phyloP scores from a whole-genome alignment of 1,140 invertebrate species.

The Helicoverpa zea region DNA sequence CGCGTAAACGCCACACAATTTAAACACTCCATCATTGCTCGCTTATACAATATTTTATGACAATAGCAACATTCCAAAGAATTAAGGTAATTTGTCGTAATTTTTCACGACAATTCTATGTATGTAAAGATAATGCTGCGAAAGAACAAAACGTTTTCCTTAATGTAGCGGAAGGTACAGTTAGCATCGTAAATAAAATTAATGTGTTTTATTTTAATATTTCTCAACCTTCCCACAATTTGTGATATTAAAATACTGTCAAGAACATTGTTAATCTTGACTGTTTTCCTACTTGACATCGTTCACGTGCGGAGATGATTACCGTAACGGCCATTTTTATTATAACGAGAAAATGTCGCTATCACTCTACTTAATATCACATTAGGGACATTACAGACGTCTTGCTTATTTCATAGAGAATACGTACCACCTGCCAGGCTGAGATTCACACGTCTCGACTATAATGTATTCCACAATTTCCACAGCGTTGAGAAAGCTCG shows the following conservation, averaged over 20 bases:
- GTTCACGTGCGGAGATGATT: neutral
- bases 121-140: neutral
- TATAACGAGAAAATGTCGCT: neutral
- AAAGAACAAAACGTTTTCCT: neutral
- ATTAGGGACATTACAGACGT: slow-evolving; percentile 8
- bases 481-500: neutral
- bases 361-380: slow-evolving; percentile 7
- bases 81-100: neutral
- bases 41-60: neutral
- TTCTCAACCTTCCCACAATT: neutral
- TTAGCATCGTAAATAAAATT: neutral
- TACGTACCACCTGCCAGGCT: neutral
- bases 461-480: neutral
- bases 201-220: too few species aligned
- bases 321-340: slow-evolving; percentile 24
- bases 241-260: too few species aligned
- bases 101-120: slow-evolving; percentile 9
- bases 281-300: neutral
- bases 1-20: neutral
- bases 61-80: slow-evolving; percentile 12
- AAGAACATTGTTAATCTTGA: too few species aligned
- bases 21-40: slow-evolving; percentile 6
- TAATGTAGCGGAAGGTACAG: neutral
- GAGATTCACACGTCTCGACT: neutral
- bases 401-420: neutral